Base-by-base conservation (phyloP, 2,888 invertebrate species). In the Drosophila mettleri region DNA sequence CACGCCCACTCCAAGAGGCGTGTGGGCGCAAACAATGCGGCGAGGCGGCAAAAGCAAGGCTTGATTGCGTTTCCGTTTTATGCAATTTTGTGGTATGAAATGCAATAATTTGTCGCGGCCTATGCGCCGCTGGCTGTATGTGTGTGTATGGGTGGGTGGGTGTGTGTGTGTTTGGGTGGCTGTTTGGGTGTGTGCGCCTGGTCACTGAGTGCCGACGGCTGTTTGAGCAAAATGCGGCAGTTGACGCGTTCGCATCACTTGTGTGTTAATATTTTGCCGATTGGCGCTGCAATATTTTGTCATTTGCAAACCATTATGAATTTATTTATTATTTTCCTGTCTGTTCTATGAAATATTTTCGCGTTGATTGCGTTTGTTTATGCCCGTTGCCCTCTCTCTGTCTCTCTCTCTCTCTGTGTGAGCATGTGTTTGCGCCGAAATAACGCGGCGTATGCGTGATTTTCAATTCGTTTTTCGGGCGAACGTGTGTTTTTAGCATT, bases 1-100 rank as follows among this genome's bases (percentile, higher is more conserved):
- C 41, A n/a, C n/a, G n/a, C n/a, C n/a, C n/a, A n/a, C n/a, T n/a
- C n/a, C n/a, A 22, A 22, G 22, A 22, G 39, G 39, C 4, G 18
- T 0, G 43, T n/a, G 43, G 24, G n/a, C 9, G 41, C 68, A 80
- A 80, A 83, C 84, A 80, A 80, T 69, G 74, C 69, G 87, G 61
- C 64, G 46, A 43, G 70, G 55, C 60, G 67, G 45, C 74, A 83
- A 78, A 84, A 84, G 85, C 77, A 66, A 84, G 69, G 69, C 89
- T 79, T 89, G 89, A 87, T 87, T 87, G 87, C 89, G 81, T 89
- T 81, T 89, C 83, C 86, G 81, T 86, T 83, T 79, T 84, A 88
- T 86, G 79, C 76, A 86, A 78, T 85, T 83, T 74, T 86, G 86
- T 71, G 89, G 89, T 68, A 67, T 63, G 67, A 75, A 71, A 88